Evolutionary conservation across 2,888 invertebrate species (phyloP).

Genomic region (Mylabris sibirica): DNA sequence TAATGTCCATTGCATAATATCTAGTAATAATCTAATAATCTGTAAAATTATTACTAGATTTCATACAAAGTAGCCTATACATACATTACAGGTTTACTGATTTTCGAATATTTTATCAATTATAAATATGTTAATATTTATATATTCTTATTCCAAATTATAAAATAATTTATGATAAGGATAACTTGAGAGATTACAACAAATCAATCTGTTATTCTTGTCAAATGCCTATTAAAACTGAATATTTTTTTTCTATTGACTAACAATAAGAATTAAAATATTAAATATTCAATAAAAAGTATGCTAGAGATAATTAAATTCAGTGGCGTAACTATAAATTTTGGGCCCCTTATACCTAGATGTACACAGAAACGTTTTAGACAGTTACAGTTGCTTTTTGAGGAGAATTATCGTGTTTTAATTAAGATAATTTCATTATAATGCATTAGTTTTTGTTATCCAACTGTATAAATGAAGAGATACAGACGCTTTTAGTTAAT

Average conservation of each 20-base stretch:
- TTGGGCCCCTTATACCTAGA: no score
- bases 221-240: not conserved
- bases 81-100: not conserved
- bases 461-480: no score
- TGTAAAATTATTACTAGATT: not conserved
- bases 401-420: no score
- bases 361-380: no score
- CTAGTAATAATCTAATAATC: constrained; percentile 1
- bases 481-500: no score
- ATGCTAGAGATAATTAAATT: not conserved
- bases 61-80: not conserved
- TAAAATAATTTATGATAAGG: not conserved
- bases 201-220: not conserved
- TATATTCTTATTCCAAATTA: not conserved
- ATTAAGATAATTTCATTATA: no score
- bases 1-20: not conserved
- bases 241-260: not conserved
- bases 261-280: not conserved
- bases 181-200: not conserved
- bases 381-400: no score
- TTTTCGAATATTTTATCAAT: not conserved
- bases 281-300: not conserved
- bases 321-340: not conserved
- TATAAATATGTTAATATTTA: not conserved
- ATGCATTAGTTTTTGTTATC: no score